Percentiles rank a stretch among this genome's conserved stretches.
phyloP scores from a whole-genome alignment of 2,888 invertebrate genomes.

The Acanthacorydalis orientalis region DNA sequence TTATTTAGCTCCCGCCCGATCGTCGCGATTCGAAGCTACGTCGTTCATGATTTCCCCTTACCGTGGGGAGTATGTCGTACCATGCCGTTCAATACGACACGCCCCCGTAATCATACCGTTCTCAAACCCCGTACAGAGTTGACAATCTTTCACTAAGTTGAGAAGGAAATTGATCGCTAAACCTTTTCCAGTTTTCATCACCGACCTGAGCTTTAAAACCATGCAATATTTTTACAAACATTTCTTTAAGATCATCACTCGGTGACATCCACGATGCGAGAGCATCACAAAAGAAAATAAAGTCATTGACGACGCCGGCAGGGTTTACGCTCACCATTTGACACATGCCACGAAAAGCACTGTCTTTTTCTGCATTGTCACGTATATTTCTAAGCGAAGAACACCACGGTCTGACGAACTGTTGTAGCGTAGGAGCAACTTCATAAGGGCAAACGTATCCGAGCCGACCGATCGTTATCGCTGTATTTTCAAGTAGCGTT shows the following conservation, averaged over 20 bases:
- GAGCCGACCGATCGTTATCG: slow-evolving; percentile 99
- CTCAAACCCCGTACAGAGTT: slow-evolving; percentile 61
- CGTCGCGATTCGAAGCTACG: too few species aligned
- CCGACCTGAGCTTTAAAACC: slow-evolving; percentile 94
- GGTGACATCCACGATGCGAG: slow-evolving; percentile 94
- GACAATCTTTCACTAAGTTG: slow-evolving; percentile 79
- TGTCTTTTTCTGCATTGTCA: slow-evolving; percentile 98
- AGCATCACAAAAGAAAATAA: slow-evolving; percentile 99
- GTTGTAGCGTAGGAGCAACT: slow-evolving; percentile 94
- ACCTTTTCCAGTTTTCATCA: slow-evolving; percentile 89
- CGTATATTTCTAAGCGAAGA: slow-evolving; percentile 90
- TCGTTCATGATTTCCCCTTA: too few species aligned
- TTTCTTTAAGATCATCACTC: slow-evolving; percentile 85
- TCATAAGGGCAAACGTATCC: slow-evolving; percentile 99
- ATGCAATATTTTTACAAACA: slow-evolving; percentile 81
- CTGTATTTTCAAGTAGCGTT: slow-evolving; percentile 96
- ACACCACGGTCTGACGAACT: slow-evolving; percentile 99
- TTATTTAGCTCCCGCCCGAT: too few species aligned
- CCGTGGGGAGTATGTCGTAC: too few species aligned
- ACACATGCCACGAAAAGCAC: slow-evolving; percentile 97
- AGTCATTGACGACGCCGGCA: slow-evolving; percentile 85
- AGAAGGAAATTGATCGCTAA: slow-evolving; percentile 90
- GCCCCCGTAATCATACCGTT: not conserved
- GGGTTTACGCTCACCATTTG: slow-evolving; percentile 96
- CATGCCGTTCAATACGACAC: not conserved